A percentile compares a stretch with the other conserved stretches of the same genome.
phyloP scores from a whole-genome alignment of 1,140 invertebrate species.

The Homarus americanus region DNA sequence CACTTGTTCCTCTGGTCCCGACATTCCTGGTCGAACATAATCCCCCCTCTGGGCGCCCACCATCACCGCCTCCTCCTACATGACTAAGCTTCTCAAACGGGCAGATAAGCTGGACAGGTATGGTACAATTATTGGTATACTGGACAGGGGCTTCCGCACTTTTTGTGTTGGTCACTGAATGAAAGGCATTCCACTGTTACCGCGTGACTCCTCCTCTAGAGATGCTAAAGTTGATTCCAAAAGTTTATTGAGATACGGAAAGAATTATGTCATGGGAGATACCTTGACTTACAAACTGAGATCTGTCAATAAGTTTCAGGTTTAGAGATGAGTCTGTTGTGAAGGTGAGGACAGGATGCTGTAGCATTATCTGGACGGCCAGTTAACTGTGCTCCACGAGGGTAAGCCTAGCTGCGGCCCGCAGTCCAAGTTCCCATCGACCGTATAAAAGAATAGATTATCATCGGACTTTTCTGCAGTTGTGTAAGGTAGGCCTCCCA shows the following conservation, averaged over 20 bases:
- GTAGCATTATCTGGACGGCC: no score
- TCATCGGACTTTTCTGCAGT: slow-evolving; percentile 11
- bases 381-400: no score
- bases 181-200: no score
- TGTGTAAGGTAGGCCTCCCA: background rate
- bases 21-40: slow-evolving; percentile 12
- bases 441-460: background rate
- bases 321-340: no score
- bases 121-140: background rate
- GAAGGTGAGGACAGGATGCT: no score
- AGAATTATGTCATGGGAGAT: no score
- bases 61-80: slow-evolving; percentile 12
- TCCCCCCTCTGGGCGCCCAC: background rate
- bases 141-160: slow-evolving; percentile 12
- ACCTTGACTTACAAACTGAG: no score
- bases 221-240: no score
- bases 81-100: slow-evolving; percentile 25
- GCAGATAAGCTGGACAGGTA: background rate
- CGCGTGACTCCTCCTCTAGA: no score
- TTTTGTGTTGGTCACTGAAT: background rate
- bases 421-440: background rate
- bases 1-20: slow-evolving; percentile 10
- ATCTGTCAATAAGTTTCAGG: no score
- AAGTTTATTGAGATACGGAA: no score
- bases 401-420: slow-evolving; percentile 22